Evolutionary conservation across 2,888 invertebrate genomes (phyloP).

Genomic region (Timema podura): DNA sequence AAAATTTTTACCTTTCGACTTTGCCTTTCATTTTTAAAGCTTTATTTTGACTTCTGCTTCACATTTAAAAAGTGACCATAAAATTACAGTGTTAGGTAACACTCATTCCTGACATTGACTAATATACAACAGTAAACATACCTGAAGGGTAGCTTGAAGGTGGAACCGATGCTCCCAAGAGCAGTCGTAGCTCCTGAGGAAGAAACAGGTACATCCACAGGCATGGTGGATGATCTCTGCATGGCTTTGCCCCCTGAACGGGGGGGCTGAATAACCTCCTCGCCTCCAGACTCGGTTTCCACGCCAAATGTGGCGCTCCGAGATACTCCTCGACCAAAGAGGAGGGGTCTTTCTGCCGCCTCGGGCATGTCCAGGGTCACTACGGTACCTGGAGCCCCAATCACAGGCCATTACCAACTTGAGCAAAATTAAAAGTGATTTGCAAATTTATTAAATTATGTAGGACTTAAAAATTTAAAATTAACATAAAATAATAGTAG

Average conservation of each 20-base stretch:
- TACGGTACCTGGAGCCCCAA: conserved; percentile 14
- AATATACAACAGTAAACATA: conserved; percentile 44
- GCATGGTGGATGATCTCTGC: conserved; percentile 57
- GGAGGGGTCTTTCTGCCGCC: conserved; percentile 29
- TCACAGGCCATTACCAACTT: not conserved
- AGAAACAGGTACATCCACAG: conserved; percentile 43
- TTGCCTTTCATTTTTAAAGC: too few relatives aligned
- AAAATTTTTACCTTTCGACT: too few relatives aligned
- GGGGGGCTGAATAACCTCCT: conserved; percentile 11
- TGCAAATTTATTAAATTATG: too few relatives aligned
- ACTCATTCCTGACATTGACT: too few relatives aligned
- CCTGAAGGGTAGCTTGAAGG: conserved; percentile 82
- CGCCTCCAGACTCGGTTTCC: conserved; percentile 41
- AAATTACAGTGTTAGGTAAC: too few relatives aligned
- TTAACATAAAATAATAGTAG: too few relatives aligned
- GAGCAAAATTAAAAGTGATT: too few relatives aligned
- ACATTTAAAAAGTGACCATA: too few relatives aligned
- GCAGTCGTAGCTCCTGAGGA: conserved; percentile 35
- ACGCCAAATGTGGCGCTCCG: conserved; percentile 48
- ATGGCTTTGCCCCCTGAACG: conserved; percentile 38
- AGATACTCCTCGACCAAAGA: conserved; percentile 37
- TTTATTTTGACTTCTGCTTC: too few relatives aligned
- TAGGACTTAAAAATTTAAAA: too few relatives aligned
- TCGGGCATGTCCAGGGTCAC: conserved; percentile 19
- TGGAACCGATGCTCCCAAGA: conserved; percentile 73